phyloP scores from a whole-genome alignment of 2,888 invertebrate genomes.

The Drosophila subquinaria region DNA sequence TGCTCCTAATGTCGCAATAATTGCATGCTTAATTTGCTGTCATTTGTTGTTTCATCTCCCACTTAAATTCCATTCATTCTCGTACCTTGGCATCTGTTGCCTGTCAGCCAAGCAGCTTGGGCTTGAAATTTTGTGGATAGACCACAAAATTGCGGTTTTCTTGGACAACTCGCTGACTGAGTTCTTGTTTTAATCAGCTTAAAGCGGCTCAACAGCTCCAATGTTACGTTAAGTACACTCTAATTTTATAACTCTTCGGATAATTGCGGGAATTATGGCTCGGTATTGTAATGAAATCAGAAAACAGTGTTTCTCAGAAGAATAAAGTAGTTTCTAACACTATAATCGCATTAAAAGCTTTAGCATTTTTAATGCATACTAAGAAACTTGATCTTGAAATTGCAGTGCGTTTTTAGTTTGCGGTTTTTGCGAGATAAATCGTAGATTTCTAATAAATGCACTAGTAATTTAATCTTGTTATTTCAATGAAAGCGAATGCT shows the following conservation, averaged over 20 bases:
- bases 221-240: background rate
- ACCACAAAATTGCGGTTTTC: conserved; percentile 19
- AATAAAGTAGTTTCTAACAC: background rate
- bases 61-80: conserved; percentile 4
- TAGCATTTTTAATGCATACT: no score
- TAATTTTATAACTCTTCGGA: no score
- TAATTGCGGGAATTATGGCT: background rate
- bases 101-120: background rate
- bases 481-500: background rate
- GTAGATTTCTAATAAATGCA: background rate
- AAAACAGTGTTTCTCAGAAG: background rate
- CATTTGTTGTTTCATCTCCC: conserved; percentile 17
- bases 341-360: conserved; percentile 5
- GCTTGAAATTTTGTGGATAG: conserved; percentile 3
- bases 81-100: conserved; percentile 1
- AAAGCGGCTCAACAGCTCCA: conserved; percentile 1
- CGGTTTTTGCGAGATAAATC: background rate
- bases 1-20: conserved; percentile 30
- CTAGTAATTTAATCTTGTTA: background rate
- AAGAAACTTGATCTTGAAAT: background rate
- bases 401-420: background rate
- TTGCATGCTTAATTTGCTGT: conserved; percentile 23
- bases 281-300: background rate
- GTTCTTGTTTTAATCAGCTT: conserved; percentile 3
- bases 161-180: background rate